phyloP scores from a whole-genome alignment of 2,888 invertebrate genomes.

The Tenodera sinensis region DNA sequence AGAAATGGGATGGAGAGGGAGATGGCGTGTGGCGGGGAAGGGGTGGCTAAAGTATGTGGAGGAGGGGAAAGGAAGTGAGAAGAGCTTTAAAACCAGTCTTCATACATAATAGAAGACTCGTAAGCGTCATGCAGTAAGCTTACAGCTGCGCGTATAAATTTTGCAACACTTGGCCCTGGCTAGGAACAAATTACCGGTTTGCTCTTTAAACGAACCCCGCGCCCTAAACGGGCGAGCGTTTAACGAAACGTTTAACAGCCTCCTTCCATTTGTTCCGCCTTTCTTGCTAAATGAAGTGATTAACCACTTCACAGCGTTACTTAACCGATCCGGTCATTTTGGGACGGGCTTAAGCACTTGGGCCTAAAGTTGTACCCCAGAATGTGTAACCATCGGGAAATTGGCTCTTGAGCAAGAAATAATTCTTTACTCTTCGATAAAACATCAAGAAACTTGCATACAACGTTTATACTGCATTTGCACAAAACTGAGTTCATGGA shows the following conservation, averaged over 20 bases:
- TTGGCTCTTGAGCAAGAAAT: too few relatives aligned
- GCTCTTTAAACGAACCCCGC: background rate
- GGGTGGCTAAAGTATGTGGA: background rate
- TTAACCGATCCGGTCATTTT: background rate
- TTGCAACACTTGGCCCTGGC: background rate
- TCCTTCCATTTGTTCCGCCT: background rate
- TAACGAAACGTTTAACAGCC: background rate
- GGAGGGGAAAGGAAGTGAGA: conserved; percentile 14
- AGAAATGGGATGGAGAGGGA: background rate
- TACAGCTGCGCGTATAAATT: background rate
- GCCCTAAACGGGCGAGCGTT: background rate
- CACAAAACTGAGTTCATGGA: too few relatives aligned
- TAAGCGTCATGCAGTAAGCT: conserved; percentile 16
- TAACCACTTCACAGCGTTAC: background rate
- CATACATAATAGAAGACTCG: conserved; percentile 25
- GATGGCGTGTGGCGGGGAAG: background rate
- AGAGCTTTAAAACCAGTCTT: conserved; percentile 26
- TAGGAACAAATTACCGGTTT: background rate
- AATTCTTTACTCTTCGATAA: too few relatives aligned
- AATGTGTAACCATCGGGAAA: too few relatives aligned
- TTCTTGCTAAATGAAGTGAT: background rate
- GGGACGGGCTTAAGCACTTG: too few relatives aligned
- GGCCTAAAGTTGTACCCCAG: too few relatives aligned
- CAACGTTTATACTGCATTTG: too few relatives aligned
- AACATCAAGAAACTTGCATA: too few relatives aligned